A percentile compares a stretch with the other conserved stretches of the same genome.
Evolutionary conservation across 2,797 vertebrate species (phyloP).

Genomic region (Rhinatrema bivittatum): DNA sequence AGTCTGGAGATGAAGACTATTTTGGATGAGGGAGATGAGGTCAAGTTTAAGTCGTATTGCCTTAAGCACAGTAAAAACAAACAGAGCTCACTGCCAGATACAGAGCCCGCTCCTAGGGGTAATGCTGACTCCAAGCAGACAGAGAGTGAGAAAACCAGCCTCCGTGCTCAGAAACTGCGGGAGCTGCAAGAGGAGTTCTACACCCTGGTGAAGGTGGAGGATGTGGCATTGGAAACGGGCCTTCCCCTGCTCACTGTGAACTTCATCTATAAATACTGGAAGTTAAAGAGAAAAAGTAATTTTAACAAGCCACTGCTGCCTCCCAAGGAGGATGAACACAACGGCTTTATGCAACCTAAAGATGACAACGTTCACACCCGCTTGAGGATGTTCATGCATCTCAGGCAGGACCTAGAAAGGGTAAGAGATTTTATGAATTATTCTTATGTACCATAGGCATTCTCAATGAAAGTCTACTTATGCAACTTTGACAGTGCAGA

Average conservation of each 20-base stretch:
- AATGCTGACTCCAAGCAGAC: conserved; percentile 70
- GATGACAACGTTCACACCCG: conserved; percentile 95
- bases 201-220: conserved; percentile 71
- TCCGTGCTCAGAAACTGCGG: conserved; percentile 85
- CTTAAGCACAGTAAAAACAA: conserved; percentile 92
- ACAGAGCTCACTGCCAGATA: conserved; percentile 28
- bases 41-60: conserved; percentile 95
- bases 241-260: conserved; percentile 71
- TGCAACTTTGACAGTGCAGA: too few species aligned
- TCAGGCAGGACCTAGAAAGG: conserved; percentile 93
- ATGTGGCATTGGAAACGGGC: conserved; percentile 69
- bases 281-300: conserved; percentile 89
- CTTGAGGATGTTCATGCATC: conserved; percentile 99
- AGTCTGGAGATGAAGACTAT: conserved; percentile 97
- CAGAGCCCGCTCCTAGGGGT: conserved; percentile 54
- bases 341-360: conserved; percentile 84
- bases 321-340: conserved; percentile 88
- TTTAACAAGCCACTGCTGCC: conserved; percentile 92
- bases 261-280: conserved; percentile 97
- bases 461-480: too few species aligned
- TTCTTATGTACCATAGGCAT: too few species aligned
- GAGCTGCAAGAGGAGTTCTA: conserved; percentile 95
- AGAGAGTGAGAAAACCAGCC: conserved; percentile 77
- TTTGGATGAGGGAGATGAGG: conserved; percentile 91
- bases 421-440: too few species aligned